Base-by-base conservation (phyloP, 2,888 invertebrate species). In the Unio pictorum region DNA sequence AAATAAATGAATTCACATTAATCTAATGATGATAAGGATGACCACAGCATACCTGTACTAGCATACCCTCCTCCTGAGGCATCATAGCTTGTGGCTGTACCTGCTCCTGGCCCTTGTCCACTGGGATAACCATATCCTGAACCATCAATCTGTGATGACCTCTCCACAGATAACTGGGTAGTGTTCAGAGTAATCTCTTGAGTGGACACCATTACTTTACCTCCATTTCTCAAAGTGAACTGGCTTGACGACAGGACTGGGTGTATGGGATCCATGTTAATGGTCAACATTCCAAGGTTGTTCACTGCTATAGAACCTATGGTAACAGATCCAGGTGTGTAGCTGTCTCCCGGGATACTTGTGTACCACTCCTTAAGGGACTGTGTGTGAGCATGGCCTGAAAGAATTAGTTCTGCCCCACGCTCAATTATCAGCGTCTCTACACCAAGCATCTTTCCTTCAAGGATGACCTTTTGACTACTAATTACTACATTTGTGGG, bases 1-100 rank as follows among this genome's bases (percentile, higher is more conserved):
- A 34, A 34, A 34, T 34, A 34, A 34, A 34, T 34, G 34, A 7
- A 34, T 34, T 34, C 34, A 34, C 34, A 34, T 34, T 34, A 34
- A 5, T 34, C 4, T 34, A 7, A 34, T 4, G 34, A 34, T 34
- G 28, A 28, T 4, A 28, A 28, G 28, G 28, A 28, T 4, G 23
- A 23, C 23, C 15, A 59, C 1, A 23, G 64, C 63, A 70, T 67
- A 85, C 85, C 84, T 73, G 55, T 57, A 54, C 81, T 76, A 56
- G 81, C 82, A 71, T 83, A 74, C 3, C 81, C 78, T 55, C 73
- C 85, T 15, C 84, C 85, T 65, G 77, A 69, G 2, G 75, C 80
- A 64, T 71, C 71, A 67, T 71, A 62, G 20, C 72, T 64, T 18
- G 34, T 55, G 8, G 63, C 64, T 6, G 59, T 30, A 6, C 83